A percentile compares a stretch with the other conserved stretches of the same genome.
Evolutionary conservation across 2,888 invertebrate species (phyloP).

Genomic region (Chrysomela aeneicollis): DNA sequence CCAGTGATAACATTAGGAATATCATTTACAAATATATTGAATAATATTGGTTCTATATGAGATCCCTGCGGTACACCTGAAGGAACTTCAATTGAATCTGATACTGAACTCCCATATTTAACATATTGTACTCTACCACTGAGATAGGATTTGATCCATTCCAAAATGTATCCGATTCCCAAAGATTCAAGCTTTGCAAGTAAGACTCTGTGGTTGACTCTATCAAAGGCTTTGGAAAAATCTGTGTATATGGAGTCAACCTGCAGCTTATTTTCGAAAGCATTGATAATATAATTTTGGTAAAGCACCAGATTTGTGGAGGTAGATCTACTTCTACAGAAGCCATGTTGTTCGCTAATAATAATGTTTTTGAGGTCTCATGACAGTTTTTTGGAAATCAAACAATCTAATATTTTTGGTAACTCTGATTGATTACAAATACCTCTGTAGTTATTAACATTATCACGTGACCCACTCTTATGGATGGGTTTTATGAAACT

Average conservation of each 20-base stretch:
- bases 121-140: constrained; percentile 18
- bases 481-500: constrained; percentile 18
- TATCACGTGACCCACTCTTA: constrained; percentile 7
- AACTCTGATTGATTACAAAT: constrained; percentile 7
- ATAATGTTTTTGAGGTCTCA: background rate
- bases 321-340: constrained; percentile 22
- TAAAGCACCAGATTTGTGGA: constrained; percentile 18
- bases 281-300: constrained; percentile 10
- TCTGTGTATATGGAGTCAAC: constrained; percentile 15
- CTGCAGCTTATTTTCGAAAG: constrained; percentile 12
- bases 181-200: constrained; percentile 17
- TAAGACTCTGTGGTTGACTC: constrained; percentile 11
- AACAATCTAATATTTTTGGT: constrained; percentile 5
- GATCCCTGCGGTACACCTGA: constrained; percentile 18
- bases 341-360: constrained; percentile 19
- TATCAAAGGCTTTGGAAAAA: constrained; percentile 23
- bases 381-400: constrained; percentile 4
- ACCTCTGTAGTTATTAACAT: constrained; percentile 7
- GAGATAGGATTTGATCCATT: constrained; percentile 21
- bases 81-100: constrained; percentile 8
- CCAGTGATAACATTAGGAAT: constrained; percentile 5
- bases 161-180: constrained; percentile 16
- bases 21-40: constrained; percentile 11
- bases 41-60: constrained; percentile 15
- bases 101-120: constrained; percentile 7